Base-by-base conservation (phyloP, 2,888 invertebrate species). In the Cantharis lateralis region DNA sequence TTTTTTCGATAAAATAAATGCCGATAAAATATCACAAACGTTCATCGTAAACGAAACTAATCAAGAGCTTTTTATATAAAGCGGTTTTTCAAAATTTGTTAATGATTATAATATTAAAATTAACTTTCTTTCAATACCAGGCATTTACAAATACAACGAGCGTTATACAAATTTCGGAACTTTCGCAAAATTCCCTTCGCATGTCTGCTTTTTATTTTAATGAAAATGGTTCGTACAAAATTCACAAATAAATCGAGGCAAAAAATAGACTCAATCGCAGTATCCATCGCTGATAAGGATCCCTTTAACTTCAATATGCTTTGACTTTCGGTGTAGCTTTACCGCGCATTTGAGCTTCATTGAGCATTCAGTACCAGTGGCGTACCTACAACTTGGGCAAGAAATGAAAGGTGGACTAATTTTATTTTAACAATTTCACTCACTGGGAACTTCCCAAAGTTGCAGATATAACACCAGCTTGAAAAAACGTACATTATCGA, bases 11-110 rank as follows among this genome's bases (percentile, higher is more conserved):
- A 74, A 76, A 76, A 79, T 77, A 80, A 81, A 82, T 80, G 80
- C 80, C 76, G 80, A 80, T 78, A 81, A 80, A 82, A 82, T 82
- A 82, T 82, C 82, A 82, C 82, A 82, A 82, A 80, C 78, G 75
- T 77, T 77, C 75, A 70, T 80, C 69, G 72, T 68, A 48, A 66
- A 62, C 62, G 15, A 78, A 78, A 76, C 48, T 68, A 76, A 78
- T 76, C 32, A 71, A 70, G 28, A 18, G 32, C 62, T 71, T 71
- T 75, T 71, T 71, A 69, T 71, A 75, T 68, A 77, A 77, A 70
- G 70, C 73, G 70, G 73, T 62, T 15, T 69, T 69, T 63, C 48
- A 48, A 48, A 48, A 48, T 48, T 48, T 15, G 48, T 75, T 75
- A 70, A 61, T 77, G 74, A 70, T 72, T 71, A 72, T 75, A 70